Evolutionary conservation across 2,797 vertebrate genomes (phyloP), one percentile per base, ranked within the genome.

Genomic region (Cynodonichthys magdalenae): DNA sequence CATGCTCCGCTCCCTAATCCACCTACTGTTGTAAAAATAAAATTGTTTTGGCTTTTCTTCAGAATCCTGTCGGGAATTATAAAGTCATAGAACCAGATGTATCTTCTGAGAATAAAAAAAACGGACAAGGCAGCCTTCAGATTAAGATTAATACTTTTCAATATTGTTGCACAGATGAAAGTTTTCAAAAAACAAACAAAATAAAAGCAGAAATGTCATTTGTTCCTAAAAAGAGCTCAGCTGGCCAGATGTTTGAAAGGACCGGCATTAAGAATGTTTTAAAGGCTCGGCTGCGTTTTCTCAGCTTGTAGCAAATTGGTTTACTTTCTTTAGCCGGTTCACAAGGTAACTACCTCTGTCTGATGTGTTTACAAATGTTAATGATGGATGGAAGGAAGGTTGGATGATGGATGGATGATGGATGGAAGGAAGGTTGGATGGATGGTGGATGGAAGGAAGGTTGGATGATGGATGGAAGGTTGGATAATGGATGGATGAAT

Each of bases 81-180:
- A 88, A 84, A 10, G 82, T 84, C 61, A 68, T 47, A 15, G 66
- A 75, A 82, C 73, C 87, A 90, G 87, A 90, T 91, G 88, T 82
- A 77, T 63, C 61, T 74, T 66, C 64, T 58, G 63, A 77, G 63
- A 81, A 48, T 76, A 20, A 47, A 53, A 76, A 82, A 74, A 82
- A 24, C 24, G 67, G 74, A 71, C 86, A 84, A 83, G 72, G 69
- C 81, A 79, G 71, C 56, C 2, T 1, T 1, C 52, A 74, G 87
- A 91, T 92, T 90, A 91, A 77, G 49, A 79, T 80, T 85, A 88
- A 90, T 90, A 84, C 81, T 28, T 86, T 82, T 85, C 88, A 91
- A 89, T 91, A 89, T 90, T 92, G 90, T 91, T 82, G 68, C 69
- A 67, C 73, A 85, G 86, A 91, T 91, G 77, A 90, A 88, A 85